phyloP scores from a whole-genome alignment of 2,797 vertebrate species.

The Danio jaintianensis region DNA sequence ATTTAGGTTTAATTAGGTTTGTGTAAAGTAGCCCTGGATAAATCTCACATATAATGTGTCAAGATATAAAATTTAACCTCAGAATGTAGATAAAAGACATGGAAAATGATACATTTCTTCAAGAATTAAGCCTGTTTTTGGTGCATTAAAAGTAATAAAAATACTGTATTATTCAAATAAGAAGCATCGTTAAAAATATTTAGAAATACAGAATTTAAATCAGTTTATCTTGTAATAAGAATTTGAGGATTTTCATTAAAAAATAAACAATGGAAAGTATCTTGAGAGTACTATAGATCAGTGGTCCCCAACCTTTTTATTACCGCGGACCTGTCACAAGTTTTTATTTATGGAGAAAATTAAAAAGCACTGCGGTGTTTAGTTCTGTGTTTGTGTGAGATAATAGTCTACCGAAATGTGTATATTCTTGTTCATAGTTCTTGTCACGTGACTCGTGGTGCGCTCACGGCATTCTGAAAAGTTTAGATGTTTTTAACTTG shows the following conservation, averaged over 20 bases:
- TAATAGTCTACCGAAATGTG: no score
- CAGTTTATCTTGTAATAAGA: neutral
- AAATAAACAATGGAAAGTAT: neutral
- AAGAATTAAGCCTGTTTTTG: neutral
- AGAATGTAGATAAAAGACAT: neutral
- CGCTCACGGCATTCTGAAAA: no score
- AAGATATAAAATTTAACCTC: neutral
- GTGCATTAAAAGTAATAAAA: neutral
- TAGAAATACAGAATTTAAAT: neutral
- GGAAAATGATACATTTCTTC: neutral
- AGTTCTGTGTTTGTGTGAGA: no score
- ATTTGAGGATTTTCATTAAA: neutral
- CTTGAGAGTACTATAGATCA: conserved; percentile 7
- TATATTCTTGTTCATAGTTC: no score
- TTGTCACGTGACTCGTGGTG: no score
- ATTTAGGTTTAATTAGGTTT: neutral
- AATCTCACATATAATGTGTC: neutral
- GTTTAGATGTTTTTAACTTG: neutral
- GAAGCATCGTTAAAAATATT: neutral
- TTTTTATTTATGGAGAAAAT: no score
- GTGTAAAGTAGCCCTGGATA: neutral
- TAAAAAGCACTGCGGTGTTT: no score
- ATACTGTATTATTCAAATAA: neutral
- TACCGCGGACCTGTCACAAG: no score
- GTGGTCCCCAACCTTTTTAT: no score